Evolutionary conservation across 1,140 invertebrate genomes (phyloP), one percentile per base, ranked within the genome.

Genomic region (Bombus superbus): DNA sequence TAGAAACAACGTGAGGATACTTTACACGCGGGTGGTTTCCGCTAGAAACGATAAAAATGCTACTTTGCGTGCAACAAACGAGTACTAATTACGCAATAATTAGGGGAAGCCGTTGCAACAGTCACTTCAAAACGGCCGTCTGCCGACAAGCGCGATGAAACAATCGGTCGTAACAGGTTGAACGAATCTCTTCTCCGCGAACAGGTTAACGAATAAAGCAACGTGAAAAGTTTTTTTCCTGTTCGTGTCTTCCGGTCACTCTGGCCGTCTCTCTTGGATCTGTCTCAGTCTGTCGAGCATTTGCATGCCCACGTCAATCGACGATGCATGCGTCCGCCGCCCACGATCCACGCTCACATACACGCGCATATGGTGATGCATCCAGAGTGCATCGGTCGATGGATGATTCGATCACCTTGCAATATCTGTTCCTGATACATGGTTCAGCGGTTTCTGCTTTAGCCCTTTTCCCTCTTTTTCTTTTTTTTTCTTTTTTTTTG

Each of bases 181-280:
- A 35, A 28, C 22, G 59, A 25, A 32, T 28, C 15, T 62, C n/a
- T n/a, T 5, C 38, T 18, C 35, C 32, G 40, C 22, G 40, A 72
- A 72, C 83, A 64, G 83, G 32, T 80, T 78, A 62, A 85, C n/a
- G 77, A 73, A 85, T 72, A 85, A 85, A 72, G 32, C 18, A 71
- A 68, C 82, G 47, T 13, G 53, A 2, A 18, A 40, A 15, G 22
- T 38, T 40, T n/a, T 76, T 80, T 47, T 42, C 35, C 15, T 28
- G 32, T 35, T 5, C 8, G 25, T 77, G 38, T 83, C 77, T 76
- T 87, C 75, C 77, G 82, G 73, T 44, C 59, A 73, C 6, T n/a
- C 42, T 10, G 66, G 18, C 32, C 64, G 3, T 72, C 38, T 78
- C 40, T 69, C 28, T n/a, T 62, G 59, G 59, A 1, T 44, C 32